phyloP scores from a whole-genome alignment of 2,797 vertebrate species.

The Lacerta viridis region DNA sequence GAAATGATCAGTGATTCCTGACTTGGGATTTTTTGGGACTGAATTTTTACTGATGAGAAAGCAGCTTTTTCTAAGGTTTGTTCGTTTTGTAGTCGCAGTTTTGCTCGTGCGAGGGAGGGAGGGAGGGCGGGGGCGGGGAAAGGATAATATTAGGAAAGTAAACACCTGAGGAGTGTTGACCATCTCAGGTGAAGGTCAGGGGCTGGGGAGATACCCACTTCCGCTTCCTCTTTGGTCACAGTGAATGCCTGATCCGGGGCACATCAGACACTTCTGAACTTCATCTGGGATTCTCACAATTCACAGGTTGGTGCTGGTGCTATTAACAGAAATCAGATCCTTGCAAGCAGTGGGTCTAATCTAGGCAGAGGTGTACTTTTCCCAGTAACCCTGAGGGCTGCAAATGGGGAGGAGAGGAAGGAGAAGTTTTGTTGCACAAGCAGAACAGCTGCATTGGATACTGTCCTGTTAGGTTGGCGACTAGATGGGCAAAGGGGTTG shows the following conservation, averaged over 20 bases:
- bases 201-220: no score
- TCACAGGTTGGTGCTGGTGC: background rate
- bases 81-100: background rate
- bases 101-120: background rate
- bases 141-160: background rate
- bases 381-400: background rate
- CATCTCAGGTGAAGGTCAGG: background rate
- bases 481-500: background rate
- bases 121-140: no score
- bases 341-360: background rate
- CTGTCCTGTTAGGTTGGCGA: no score
- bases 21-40: constrained; percentile 80
- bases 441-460: no score
- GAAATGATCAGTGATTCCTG: constrained; percentile 76
- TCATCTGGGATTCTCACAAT: background rate
- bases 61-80: background rate
- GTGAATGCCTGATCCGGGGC: background rate
- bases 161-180: no score
- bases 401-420: no score
- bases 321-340: background rate
- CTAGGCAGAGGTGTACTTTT: background rate
- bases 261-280: background rate
- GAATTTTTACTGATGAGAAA: constrained; percentile 79
- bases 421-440: no score
- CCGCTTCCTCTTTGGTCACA: background rate